Evolutionary conservation across 2,888 invertebrate species (phyloP).

Genomic region (Drosophila neonasuta): DNA sequence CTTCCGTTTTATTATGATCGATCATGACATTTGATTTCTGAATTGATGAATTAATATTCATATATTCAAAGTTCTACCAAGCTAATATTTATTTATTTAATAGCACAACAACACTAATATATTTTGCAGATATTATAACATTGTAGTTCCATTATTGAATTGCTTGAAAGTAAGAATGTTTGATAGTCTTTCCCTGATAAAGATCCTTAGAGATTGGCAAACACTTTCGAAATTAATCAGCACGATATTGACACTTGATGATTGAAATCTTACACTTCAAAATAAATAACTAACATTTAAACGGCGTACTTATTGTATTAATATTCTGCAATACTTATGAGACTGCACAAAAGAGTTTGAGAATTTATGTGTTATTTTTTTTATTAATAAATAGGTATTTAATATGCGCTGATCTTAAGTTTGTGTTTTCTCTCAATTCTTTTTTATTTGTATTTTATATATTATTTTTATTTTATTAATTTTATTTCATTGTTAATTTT

Average conservation of each 20-base stretch:
- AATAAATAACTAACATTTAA: not conserved
- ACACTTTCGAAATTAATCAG: not conserved
- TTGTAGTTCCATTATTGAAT: not conserved
- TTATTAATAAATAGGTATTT: not conserved
- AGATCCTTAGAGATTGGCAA: not conserved
- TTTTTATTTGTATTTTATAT: not conserved
- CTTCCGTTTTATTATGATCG: not conserved
- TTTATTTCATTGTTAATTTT: not conserved
- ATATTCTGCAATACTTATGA: not conserved
- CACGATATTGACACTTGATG: not conserved
- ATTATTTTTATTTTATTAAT: not conserved
- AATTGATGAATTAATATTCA: too few relatives aligned
- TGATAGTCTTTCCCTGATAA: not conserved
- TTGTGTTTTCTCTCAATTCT: not conserved
- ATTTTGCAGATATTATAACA: not conserved
- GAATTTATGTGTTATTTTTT: not conserved
- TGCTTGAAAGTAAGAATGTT: not conserved
- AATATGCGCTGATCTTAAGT: not conserved
- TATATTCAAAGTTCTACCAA: too few relatives aligned
- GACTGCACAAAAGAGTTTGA: too few relatives aligned
- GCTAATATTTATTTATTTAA: too few relatives aligned
- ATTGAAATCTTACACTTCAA: not conserved
- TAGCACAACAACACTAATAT: too few relatives aligned
- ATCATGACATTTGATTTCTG: too few relatives aligned
- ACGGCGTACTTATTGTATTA: not conserved